Base-by-base conservation (phyloP, 2,888 invertebrate genomes). In the Drosophila flavopinicola region DNA sequence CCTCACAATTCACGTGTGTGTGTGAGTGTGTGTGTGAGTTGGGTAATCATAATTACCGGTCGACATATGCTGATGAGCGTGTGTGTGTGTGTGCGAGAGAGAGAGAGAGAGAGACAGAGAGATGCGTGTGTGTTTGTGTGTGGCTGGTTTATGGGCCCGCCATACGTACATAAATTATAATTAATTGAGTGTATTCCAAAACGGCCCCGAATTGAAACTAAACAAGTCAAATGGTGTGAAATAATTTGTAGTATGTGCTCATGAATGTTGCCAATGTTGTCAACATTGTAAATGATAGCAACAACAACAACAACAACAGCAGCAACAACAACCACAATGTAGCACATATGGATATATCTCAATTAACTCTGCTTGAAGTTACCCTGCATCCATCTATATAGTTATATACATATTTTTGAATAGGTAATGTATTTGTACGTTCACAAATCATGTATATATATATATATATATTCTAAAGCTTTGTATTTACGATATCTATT, bases 171-270 rank as follows among this genome's bases (percentile, higher is more conserved):
- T 78, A 68, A 75, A 83, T 66, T 85, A 66, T 67, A 72, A 83
- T 83, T 85, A 85, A 85, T 83, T 63, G 72, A 85, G 76, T 75
- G 64, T 39, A 63, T 75, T 71, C 48, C 45, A 61, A n/a, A n/a
- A 53, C 33, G 39, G 17, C n/a, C 47, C 38, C 32, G 56, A 52
- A 57, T 27, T 41, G 54, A 23, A 57, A 52, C 61, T 47, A 64
- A 80, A 68, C 65, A 68, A 44, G 66, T 39, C 44, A 85, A 79
- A 82, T 75, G 65, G 72, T 67, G 83, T 64, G 83, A 66, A 67
- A 71, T 82, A 85, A 78, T 85, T 75, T 66, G 44, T 20, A 27
- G 15, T 17, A 25, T 44, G 44, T 9, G 44, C 27, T 24, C 20
- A 24, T 15, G 24, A 32, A 29, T 63, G 23, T 15, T 33, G 44